A percentile compares a stretch with the other conserved stretches of the same genome.
Conservation (phyloP, 2,113 vertebrate genomes). For the Gasterosteus aculeatus region DNA sequence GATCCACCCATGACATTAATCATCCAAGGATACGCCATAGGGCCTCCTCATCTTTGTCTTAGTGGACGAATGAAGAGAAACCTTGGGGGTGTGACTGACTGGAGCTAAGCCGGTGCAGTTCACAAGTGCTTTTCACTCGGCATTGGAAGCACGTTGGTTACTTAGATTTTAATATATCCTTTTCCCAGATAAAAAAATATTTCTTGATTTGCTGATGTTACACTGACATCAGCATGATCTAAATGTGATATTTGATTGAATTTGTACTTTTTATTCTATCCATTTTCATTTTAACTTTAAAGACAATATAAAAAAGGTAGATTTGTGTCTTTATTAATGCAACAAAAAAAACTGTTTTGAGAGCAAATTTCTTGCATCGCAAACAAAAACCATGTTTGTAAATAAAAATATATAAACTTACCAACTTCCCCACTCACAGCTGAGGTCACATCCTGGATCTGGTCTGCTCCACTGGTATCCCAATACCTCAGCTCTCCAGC, state of each 20-base stretch:
- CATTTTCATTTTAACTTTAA: not conserved
- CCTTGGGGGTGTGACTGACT: not conserved
- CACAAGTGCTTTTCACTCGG: not conserved
- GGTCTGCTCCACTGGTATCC: no score
- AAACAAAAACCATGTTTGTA: no score
- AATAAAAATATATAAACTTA: not conserved
- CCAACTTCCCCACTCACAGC: not conserved
- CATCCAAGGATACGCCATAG: not conserved
- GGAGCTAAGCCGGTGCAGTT: no score
- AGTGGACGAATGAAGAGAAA: not conserved
- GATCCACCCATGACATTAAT: not conserved
- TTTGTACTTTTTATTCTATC: not conserved
- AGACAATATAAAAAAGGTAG: not conserved
- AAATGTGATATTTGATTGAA: not conserved
- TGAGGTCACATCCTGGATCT: not conserved
- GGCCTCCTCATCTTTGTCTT: not conserved
- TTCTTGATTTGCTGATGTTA: not conserved
- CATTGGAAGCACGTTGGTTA: not conserved
- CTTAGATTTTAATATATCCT: not conserved
- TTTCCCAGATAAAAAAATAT: not conserved
- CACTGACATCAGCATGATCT: not conserved
- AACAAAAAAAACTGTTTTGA: no score
- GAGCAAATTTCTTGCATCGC: no score
- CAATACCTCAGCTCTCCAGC: no score
- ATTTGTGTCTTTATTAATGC: no score